phyloP scores from a whole-genome alignment of 2,888 invertebrate species.

The Drosophila pseudotakahashii region DNA sequence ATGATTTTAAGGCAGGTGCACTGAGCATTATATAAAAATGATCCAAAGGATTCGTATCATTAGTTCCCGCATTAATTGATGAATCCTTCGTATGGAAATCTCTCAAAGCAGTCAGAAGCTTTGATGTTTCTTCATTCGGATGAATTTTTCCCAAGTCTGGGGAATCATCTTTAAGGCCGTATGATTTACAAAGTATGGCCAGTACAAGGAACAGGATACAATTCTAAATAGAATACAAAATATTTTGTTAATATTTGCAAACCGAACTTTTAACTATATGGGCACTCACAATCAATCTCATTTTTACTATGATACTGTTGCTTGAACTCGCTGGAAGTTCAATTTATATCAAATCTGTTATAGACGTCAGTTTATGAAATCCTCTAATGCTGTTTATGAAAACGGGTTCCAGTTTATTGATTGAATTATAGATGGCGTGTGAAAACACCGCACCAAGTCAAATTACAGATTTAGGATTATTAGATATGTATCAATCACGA shows the following conservation, averaged over 20 bases:
- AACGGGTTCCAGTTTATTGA: slow-evolving; percentile 2
- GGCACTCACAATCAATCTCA: slow-evolving; percentile 6
- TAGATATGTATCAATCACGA: background rate
- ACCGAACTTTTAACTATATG: too few species aligned
- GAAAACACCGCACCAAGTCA: background rate
- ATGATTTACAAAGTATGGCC: background rate
- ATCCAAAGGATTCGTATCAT: background rate
- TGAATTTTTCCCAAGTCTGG: background rate
- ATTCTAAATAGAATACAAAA: background rate
- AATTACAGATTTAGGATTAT: background rate
- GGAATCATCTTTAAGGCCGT: background rate
- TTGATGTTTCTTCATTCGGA: background rate
- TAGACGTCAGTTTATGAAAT: background rate
- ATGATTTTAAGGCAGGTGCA: background rate
- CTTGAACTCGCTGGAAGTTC: background rate
- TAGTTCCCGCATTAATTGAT: background rate
- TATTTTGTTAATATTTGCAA: background rate
- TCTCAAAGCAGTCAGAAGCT: background rate
- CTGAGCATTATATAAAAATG: background rate
- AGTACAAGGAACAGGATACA: background rate
- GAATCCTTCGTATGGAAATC: background rate
- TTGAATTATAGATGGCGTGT: background rate
- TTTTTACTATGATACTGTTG: slow-evolving; percentile 17
- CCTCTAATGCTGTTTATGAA: background rate
- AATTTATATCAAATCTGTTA: slow-evolving; percentile 6